phyloP scores from a whole-genome alignment of 2,797 vertebrate species.

The Argentina silus region DNA sequence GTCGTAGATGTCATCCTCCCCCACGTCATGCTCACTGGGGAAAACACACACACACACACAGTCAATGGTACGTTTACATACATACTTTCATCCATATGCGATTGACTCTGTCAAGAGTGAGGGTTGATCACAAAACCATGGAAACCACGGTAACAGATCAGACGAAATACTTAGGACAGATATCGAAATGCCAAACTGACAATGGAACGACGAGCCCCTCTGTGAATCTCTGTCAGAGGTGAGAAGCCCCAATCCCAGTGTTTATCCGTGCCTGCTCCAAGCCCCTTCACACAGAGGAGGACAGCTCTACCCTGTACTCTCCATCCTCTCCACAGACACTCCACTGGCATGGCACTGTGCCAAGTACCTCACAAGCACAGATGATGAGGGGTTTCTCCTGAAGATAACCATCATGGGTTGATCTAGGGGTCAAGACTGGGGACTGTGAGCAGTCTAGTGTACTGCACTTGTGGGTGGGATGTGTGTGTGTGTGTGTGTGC shows the following conservation, averaged over 20 bases:
- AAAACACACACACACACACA: slow-evolving; percentile 4
- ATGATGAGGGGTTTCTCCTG: background rate
- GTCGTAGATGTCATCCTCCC: slow-evolving; percentile 96
- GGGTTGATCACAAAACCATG: background rate
- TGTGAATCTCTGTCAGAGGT: background rate
- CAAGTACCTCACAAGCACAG: background rate
- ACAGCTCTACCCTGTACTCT: too few species aligned
- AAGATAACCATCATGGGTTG: too few species aligned
- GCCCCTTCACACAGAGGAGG: background rate
- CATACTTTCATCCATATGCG: slow-evolving; percentile 6
- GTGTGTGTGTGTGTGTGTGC: too few species aligned
- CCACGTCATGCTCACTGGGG: slow-evolving; percentile 93
- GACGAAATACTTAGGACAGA: background rate
- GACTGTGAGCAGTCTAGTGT: too few species aligned
- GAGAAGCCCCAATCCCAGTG: background rate
- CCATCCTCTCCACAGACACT: background rate
- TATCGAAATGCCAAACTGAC: background rate
- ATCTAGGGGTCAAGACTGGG: background rate
- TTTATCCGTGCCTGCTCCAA: background rate
- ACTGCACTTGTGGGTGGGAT: too few species aligned
- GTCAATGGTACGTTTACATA: background rate
- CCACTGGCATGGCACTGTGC: background rate
- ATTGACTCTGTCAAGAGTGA: background rate
- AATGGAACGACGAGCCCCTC: background rate
- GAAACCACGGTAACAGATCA: too few species aligned